Conservation (phyloP, 2,113 vertebrate species). For the Catharus minimus region DNA sequence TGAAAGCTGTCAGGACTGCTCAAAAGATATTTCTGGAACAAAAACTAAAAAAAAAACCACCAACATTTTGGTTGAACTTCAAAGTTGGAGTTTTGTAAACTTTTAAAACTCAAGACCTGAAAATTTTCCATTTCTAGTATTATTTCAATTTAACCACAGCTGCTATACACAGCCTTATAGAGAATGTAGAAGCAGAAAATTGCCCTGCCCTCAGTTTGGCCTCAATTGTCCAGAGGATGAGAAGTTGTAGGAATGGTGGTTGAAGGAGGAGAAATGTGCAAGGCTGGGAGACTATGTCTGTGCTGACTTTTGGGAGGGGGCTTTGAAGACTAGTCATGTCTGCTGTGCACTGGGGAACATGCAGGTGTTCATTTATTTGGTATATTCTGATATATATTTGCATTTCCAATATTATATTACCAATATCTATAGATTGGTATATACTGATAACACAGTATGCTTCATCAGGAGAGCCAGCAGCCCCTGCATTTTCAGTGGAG, state of each 20-base stretch:
- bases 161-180: not conserved
- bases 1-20: slow-evolving; percentile 55
- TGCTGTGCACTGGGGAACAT: not conserved
- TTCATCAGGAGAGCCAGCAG: not conserved
- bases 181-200: not conserved
- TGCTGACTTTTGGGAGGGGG: not conserved
- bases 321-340: not conserved
- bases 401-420: no score
- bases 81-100: not conserved
- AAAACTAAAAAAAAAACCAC: not conserved
- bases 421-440: no score
- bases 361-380: no score
- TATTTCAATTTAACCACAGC: not conserved
- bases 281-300: not conserved
- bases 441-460: accelerated
- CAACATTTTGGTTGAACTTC: not conserved
- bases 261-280: not conserved
- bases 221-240: not conserved
- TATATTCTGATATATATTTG: no score
- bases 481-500: not conserved
- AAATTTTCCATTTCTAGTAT: slow-evolving; percentile 8
- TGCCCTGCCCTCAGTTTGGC: not conserved
- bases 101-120: not conserved
- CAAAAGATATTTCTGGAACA: slow-evolving; percentile 40
- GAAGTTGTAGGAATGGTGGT: not conserved